Base-by-base conservation (phyloP, 37 sponge, comb jelly and placozoan genomes). In the Tethya wilhelma region DNA sequence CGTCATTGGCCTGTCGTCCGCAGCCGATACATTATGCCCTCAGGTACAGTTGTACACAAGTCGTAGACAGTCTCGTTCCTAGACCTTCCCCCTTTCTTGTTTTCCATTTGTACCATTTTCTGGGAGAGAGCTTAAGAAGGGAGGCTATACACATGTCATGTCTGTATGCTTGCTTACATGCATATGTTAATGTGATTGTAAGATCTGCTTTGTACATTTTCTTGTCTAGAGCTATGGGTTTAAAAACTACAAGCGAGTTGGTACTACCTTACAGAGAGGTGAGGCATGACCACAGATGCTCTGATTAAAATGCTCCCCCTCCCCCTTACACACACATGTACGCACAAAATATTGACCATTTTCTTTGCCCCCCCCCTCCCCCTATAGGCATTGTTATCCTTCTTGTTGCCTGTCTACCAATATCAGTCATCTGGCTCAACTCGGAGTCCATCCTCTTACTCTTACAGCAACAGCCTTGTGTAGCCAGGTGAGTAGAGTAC, bases 11-110 rank as follows among this genome's bases (percentile, higher is more conserved):
- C 65, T 87, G 55, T 59, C 88, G 7, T 23, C 69, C 7, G 88
- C 88, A 42, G 81, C 82, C n/a, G 89, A 89, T n/a, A 89, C 89
- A n/a, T 74, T 89, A 30, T 82, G 83, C 30, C 38, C 89, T 17
- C 89, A 89, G 71, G 89, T 81, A 71, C 6, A 23, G 17, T 20
- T 49, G 11, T 49, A 49, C 11, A 20, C 55, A 28, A 26, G n/a
- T 8, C 8, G 64, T 62, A 9, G n/a, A 25, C 64, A 62, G 8
- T 14, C 64, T 17, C 17, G n/a, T n/a, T n/a, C n/a, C n/a, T n/a
- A n/a, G n/a, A n/a, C n/a, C n/a, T n/a, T n/a, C n/a, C 14, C 53
- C 9, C 53, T 49, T 14, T 49, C 53, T 49, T 9, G 9, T 9
- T 49, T 9, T 38, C n/a, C 9, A 12, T 9, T 73, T n/a, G n/a